Conservation (phyloP, 1,140 invertebrate species). For the Riptortus pedestris region DNA sequence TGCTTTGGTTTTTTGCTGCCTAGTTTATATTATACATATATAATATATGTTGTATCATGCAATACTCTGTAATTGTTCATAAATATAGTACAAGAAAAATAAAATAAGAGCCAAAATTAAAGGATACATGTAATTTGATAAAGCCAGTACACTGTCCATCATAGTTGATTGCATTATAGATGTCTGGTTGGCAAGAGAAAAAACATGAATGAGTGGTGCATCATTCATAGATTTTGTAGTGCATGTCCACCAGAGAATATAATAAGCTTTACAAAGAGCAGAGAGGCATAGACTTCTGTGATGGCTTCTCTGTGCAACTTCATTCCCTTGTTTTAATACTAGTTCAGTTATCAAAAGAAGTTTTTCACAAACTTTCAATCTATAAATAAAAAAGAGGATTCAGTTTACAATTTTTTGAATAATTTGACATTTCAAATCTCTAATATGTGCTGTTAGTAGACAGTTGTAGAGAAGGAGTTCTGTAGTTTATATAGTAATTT, state of each 20-base stretch:
- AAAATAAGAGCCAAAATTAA: too few relatives aligned
- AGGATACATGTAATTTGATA: constrained; percentile 21
- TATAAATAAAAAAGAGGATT: not conserved
- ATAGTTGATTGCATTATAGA: constrained; percentile 14
- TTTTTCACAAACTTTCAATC: constrained; percentile 17
- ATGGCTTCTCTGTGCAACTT: not conserved
- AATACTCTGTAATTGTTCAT: too few relatives aligned
- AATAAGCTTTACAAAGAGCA: constrained; percentile 19
- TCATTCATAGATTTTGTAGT: constrained; percentile 17
- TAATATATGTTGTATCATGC: too few relatives aligned
- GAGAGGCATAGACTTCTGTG: not conserved
- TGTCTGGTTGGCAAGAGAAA: constrained; percentile 2
- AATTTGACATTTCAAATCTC: too few relatives aligned
- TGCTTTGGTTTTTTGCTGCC: too few relatives aligned
- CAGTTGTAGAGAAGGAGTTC: too few relatives aligned
- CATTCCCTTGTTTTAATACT: not conserved
- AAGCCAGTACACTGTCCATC: constrained; percentile 6
- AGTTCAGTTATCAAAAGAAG: constrained; percentile 11
- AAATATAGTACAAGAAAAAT: too few relatives aligned
- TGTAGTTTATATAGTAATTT: too few relatives aligned
- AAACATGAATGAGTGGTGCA: constrained; percentile 17
- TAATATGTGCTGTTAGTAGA: too few relatives aligned
- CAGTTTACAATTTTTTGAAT: not conserved
- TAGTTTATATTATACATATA: too few relatives aligned
- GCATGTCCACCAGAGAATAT: constrained; percentile 15